Evolutionary conservation across 1,140 invertebrate genomes (phyloP).

Genomic region (Polyergus mexicanus): DNA sequence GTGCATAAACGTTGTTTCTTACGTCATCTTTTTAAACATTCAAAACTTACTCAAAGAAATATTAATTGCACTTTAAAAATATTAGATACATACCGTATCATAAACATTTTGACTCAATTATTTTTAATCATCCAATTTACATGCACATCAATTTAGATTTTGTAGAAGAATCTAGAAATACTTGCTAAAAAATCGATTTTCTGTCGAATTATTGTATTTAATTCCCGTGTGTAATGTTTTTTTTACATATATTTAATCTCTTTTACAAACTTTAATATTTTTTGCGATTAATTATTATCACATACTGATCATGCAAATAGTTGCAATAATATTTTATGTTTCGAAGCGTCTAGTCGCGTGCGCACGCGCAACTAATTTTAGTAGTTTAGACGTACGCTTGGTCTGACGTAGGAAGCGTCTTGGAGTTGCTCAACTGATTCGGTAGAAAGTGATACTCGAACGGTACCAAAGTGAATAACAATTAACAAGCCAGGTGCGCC

Average conservation of each 20-base stretch:
- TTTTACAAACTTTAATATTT: neutral
- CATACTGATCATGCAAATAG: neutral
- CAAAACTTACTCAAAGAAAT: neutral
- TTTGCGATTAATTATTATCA: neutral
- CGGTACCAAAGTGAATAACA: constrained; percentile 77
- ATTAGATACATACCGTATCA: neutral
- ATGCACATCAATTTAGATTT: constrained; percentile 1
- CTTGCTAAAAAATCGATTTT: neutral
- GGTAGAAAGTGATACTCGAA: constrained; percentile 74
- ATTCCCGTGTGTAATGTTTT: neutral
- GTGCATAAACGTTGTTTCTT: neutral
- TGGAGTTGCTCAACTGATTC: constrained; percentile 71
- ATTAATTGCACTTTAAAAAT: neutral
- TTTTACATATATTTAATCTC: neutral
- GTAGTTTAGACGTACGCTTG: constrained; percentile 45
- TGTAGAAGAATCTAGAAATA: neutral
- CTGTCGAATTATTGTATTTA: neutral
- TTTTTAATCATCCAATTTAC: neutral
- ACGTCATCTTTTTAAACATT: neutral
- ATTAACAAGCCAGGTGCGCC: constrained; percentile 73
- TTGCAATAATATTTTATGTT: constrained; percentile 12
- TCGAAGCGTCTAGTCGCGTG: constrained; percentile 13
- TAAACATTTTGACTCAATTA: neutral
- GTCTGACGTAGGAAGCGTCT: constrained; percentile 29
- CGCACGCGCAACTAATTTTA: constrained; percentile 30